Evolutionary conservation across 2,888 invertebrate species (phyloP).

Genomic region (Hartigia nigra): DNA sequence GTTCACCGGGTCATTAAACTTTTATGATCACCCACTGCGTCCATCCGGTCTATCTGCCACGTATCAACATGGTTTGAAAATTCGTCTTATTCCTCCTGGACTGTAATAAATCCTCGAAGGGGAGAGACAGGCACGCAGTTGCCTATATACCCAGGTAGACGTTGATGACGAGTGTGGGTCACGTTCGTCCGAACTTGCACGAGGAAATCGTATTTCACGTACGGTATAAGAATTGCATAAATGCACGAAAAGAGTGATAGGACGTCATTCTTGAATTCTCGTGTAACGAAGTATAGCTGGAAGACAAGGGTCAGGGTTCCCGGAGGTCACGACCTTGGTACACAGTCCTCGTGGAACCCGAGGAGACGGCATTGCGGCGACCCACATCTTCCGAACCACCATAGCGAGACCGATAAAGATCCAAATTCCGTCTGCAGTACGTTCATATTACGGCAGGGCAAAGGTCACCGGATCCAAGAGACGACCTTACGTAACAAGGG

Average conservation of each 20-base stretch:
- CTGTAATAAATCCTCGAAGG: not conserved
- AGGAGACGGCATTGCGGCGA: slow-evolving; percentile 31
- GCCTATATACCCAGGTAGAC: not conserved
- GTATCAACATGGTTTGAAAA: not conserved
- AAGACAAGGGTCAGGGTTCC: slow-evolving; percentile 19
- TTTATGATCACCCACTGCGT: not conserved
- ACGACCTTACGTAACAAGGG: not conserved
- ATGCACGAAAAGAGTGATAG: too few species aligned
- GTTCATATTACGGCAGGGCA: not conserved
- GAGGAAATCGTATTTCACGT: too few species aligned
- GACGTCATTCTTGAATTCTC: too few species aligned
- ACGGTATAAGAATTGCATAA: too few species aligned
- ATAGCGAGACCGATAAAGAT: slow-evolving; percentile 3
- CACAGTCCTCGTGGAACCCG: slow-evolving; percentile 15
- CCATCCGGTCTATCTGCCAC: not conserved
- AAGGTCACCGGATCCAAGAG: not conserved
- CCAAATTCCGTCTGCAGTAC: not conserved
- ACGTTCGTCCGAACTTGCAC: too few species aligned
- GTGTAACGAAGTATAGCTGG: too few species aligned
- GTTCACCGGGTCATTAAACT: not conserved
- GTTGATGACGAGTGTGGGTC: not conserved
- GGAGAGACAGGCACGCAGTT: not conserved
- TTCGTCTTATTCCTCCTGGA: not conserved
- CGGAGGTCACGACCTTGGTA: slow-evolving; percentile 15
- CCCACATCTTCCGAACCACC: slow-evolving; percentile 24